Percentiles rank a stretch among this genome's conserved stretches.
These are phyloP conservation scores for Pica pica DNA, from an alignment of 2,113 vertebrate genomes.

Conservation along the genomic window DNA sequence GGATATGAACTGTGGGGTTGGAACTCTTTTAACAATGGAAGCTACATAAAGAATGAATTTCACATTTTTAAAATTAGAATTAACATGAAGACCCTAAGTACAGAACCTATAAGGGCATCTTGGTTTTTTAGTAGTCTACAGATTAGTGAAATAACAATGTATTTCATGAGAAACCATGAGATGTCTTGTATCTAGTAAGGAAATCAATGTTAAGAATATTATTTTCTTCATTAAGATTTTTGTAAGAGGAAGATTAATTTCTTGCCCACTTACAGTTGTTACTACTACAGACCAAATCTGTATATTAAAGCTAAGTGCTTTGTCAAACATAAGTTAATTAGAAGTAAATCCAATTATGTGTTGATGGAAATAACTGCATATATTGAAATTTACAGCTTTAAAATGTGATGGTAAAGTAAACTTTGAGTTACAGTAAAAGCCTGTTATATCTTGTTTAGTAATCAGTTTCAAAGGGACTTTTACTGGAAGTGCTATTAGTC, in stretches of 20 bases:
- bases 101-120: neutral
- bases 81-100: neutral
- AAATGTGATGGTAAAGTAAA: conserved; percentile 46
- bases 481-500: neutral
- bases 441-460: neutral
- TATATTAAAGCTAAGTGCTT: conserved; percentile 49
- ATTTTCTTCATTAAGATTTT: conserved; percentile 19
- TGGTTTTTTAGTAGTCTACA: neutral
- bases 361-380: conserved; percentile 27
- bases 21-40: conserved; percentile 16
- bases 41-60: neutral
- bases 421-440: conserved; percentile 16
- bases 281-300: conserved; percentile 9
- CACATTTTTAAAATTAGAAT: neutral
- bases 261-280: conserved; percentile 30
- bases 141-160: neutral
- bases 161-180: neutral
- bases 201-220: neutral
- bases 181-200: neutral
- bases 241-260: conserved; percentile 38
- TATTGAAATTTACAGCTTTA: conserved; percentile 50
- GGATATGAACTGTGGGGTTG: neutral
- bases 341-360: conserved; percentile 55
- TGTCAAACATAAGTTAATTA: conserved; percentile 61
- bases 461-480: conserved; percentile 13